phyloP scores from a whole-genome alignment of 2,888 invertebrate species.

The Volucella bombylans region DNA sequence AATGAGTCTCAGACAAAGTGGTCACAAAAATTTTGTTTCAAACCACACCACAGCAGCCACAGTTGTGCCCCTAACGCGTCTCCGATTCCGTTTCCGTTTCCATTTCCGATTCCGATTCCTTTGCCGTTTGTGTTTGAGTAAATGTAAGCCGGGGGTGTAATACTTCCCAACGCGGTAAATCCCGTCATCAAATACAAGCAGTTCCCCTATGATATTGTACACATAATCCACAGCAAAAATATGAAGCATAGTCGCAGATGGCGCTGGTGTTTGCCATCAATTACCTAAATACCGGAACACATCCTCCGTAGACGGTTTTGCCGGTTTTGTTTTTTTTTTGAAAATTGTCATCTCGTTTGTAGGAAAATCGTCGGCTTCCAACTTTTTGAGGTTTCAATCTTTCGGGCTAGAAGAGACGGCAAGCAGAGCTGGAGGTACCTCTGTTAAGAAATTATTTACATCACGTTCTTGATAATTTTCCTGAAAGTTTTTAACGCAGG shows the following conservation, averaged over 20 bases:
- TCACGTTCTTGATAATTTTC: constrained; percentile 11
- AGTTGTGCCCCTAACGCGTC: not conserved
- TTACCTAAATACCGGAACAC: not conserved
- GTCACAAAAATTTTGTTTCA: constrained; percentile 3
- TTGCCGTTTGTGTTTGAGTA: not conserved
- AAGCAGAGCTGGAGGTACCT: not conserved
- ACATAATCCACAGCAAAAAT: constrained; percentile 14
- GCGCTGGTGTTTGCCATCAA: constrained; percentile 12
- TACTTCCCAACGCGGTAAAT: not conserved
- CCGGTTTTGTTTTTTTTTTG: not conserved
- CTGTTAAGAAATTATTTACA: constrained; percentile 6
- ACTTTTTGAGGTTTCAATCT: constrained; percentile 15
- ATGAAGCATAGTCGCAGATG: constrained; percentile 25
- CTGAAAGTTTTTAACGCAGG: constrained; percentile 9
- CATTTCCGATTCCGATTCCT: too few species aligned
- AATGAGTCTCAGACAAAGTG: constrained; percentile 2
- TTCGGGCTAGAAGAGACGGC: not conserved
- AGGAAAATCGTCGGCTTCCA: constrained; percentile 12
- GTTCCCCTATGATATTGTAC: constrained; percentile 48
- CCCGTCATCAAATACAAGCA: constrained; percentile 40
- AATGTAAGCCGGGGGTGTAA: not conserved
- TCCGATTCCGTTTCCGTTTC: too few species aligned
- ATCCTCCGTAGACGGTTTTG: constrained; percentile 8
- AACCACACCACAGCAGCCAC: not conserved
- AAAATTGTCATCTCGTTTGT: not conserved